Evolutionary conservation across 2,113 vertebrate species (phyloP), one percentile per base, ranked within the genome.

Genomic region (Rhinichthys klamathensis): DNA sequence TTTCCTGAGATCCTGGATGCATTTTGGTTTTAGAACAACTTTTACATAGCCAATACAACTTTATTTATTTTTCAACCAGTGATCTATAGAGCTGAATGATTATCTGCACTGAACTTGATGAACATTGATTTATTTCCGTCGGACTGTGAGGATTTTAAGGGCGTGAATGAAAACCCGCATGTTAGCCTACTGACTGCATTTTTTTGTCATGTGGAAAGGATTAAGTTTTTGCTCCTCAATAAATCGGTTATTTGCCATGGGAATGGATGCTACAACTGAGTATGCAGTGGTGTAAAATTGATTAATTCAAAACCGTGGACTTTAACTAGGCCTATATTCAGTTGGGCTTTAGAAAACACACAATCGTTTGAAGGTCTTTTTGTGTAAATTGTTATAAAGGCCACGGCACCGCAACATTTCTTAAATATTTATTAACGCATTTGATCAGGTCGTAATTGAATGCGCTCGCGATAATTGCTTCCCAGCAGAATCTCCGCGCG

Each of bases 371-470:
- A 85, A 74, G 83, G 89, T 90, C 73, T 90, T 86, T 90, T 88
- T 85, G 88, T 86, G 65, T 30, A 85, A 67, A 67, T 56, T 75
- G 56, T 27, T 49, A 41, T 41, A 75, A 75, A 41, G 65, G 32
- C 32, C 58, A 61, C 30, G 44, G 32, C 46, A 69, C 73, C 13
- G 67, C 41, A 51, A 83, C 46, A 83, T 74, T 63, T 56, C 35
- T 38, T 58, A 41, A 89, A 85, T 80, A 73, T 73, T 46, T 88
- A 84, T 85, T 82, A 89, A 38, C 91, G 56, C 90, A 90, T 92
- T 83, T 92, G 91, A 92, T 91, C 82, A 90, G 89, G 91, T 88
- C 82, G 86, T 93, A 90, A 94, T 92, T 93, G 91, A 93, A 94
- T 67, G 90, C 91, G 89, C 80, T 88, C 80, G 88, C 83, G 91